Conservation (phyloP, 2,797 vertebrate species). For the Centropyge bicolor region DNA sequence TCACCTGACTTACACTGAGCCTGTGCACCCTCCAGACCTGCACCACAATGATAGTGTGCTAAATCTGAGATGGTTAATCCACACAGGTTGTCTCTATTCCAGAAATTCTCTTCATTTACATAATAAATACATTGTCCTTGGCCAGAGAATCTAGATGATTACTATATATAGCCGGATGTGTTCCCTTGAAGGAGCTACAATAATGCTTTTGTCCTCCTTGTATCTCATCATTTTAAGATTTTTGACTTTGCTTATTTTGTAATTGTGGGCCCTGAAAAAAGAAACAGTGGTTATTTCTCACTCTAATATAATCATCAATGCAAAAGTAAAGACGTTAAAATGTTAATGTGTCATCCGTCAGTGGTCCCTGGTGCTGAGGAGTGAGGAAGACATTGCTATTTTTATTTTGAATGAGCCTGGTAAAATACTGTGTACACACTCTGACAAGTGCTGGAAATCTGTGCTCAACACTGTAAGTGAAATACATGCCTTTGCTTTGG, state of each 20-base stretch:
- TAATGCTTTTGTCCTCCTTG: not conserved
- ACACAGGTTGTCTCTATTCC: not conserved
- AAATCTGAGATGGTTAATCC: not conserved
- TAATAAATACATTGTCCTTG: not conserved
- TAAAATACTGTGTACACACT: slow-evolving; percentile 50
- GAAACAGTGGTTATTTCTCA: not conserved
- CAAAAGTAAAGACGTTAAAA: not conserved
- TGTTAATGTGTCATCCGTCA: not conserved
- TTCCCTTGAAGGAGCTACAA: not conserved
- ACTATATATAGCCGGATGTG: too few relatives aligned
- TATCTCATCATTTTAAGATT: not conserved
- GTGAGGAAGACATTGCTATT: not conserved
- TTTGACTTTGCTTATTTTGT: not conserved
- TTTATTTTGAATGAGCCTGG: slow-evolving; percentile 2
- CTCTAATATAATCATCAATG: not conserved
- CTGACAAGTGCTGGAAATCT: slow-evolving; percentile 71
- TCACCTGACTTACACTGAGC: not conserved
- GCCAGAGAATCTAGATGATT: not conserved
- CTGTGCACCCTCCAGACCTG: not conserved
- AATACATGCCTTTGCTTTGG: slow-evolving; percentile 83
- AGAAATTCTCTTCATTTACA: not conserved
- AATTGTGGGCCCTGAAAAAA: too few relatives aligned
- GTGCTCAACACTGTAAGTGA: slow-evolving; percentile 62
- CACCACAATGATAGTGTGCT: not conserved
- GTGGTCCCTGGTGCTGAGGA: not conserved